Conservation (phyloP, 1,140 invertebrate species). For the Planococcus citri region DNA sequence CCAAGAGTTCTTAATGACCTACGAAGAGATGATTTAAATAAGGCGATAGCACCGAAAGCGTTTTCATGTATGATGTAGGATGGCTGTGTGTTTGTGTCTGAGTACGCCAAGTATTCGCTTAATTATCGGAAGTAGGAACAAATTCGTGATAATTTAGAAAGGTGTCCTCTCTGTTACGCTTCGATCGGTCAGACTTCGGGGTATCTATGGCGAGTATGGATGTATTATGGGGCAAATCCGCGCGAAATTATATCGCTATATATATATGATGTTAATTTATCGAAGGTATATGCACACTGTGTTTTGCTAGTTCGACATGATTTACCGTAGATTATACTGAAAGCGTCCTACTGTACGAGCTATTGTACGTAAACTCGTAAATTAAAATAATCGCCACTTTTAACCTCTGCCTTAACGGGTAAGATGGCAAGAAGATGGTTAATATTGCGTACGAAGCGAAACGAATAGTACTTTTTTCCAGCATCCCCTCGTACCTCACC, state of each 20-base stretch:
- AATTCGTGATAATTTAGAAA: background rate
- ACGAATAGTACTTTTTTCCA: too few species aligned
- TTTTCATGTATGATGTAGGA: too few species aligned
- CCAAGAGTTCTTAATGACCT: background rate
- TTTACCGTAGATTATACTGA: background rate
- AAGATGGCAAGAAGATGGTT: too few species aligned
- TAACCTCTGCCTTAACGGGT: background rate
- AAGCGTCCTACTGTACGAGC: background rate
- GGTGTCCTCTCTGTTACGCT: background rate
- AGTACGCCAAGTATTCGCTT: background rate
- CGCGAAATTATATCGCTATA: too few species aligned
- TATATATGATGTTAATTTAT: background rate
- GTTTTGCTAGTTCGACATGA: background rate
- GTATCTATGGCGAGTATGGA: background rate
- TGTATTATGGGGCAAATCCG: background rate
- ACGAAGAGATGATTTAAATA: background rate
- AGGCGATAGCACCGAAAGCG: background rate
- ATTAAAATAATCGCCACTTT: background rate
- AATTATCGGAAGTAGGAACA: background rate
- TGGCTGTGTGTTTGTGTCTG: too few species aligned
- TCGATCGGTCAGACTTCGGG: background rate
- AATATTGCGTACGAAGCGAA: too few species aligned
- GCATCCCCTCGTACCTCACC: too few species aligned
- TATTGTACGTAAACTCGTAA: background rate
- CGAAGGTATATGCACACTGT: background rate